phyloP scores from a whole-genome alignment of 2,797 vertebrate species.

The Staurois parvus region DNA sequence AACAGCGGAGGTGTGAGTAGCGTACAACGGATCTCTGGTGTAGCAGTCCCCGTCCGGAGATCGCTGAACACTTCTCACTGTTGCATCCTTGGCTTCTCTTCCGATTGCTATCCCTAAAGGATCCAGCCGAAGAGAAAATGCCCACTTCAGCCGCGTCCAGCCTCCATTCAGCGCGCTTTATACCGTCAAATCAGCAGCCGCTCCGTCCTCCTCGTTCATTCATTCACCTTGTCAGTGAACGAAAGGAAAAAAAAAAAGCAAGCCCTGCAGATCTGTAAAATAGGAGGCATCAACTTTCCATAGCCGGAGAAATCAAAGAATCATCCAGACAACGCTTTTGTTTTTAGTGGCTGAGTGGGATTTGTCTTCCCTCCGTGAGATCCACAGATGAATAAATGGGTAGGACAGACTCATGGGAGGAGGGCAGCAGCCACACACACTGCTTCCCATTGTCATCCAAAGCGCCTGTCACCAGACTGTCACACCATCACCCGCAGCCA shows the following conservation, averaged over 20 bases:
- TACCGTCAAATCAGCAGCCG: background rate
- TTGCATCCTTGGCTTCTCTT: background rate
- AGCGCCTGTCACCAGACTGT: background rate
- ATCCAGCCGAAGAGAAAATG: background rate
- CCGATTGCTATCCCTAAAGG: background rate
- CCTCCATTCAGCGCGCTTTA: conserved; percentile 12
- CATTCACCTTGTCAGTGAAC: background rate
- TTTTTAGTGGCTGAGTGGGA: background rate
- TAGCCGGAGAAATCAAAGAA: conserved; percentile 13
- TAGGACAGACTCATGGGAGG: conserved; percentile 44
- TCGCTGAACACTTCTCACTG: background rate
- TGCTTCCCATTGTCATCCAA: background rate
- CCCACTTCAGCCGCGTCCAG: conserved; percentile 13
- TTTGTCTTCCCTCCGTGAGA: conserved; percentile 20
- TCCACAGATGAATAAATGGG: conserved; percentile 43
- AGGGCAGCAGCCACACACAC: background rate
- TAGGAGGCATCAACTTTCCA: background rate
- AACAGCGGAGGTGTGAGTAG: no score
- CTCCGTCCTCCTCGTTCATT: conserved; percentile 33
- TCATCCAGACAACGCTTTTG: background rate
- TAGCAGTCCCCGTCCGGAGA: background rate
- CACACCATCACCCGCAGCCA: conserved; percentile 10
- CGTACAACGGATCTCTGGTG: background rate
- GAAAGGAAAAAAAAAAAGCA: background rate
- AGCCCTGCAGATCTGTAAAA: conserved; percentile 15